A percentile compares a stretch with the other conserved stretches of the same genome.
phyloP scores from a whole-genome alignment of 2,888 invertebrate genomes.

The Ormyrus pomaceus region DNA sequence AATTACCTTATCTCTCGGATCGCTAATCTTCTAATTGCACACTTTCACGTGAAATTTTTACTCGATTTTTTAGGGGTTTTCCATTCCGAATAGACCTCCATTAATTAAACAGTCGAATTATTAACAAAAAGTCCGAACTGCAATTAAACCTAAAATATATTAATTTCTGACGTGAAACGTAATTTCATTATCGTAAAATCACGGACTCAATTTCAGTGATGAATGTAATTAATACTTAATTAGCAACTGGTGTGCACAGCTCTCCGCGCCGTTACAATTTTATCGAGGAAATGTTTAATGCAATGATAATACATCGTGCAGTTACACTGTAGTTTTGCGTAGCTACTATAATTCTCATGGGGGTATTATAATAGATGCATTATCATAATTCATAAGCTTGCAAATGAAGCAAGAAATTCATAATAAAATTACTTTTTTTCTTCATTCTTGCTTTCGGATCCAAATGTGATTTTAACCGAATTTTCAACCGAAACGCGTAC shows the following conservation, averaged over 20 bases:
- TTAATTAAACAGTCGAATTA: too few relatives aligned
- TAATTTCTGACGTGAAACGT: too few relatives aligned
- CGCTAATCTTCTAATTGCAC: slow-evolving; percentile 7
- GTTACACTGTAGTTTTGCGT: slow-evolving; percentile 15
- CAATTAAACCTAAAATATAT: too few relatives aligned
- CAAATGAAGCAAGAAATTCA: slow-evolving; percentile 8
- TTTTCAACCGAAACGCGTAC: background rate
- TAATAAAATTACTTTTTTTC: background rate
- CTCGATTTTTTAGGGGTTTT: background rate
- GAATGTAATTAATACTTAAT: too few relatives aligned
- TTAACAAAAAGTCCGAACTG: too few relatives aligned
- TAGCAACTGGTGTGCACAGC: background rate
- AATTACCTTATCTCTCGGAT: background rate
- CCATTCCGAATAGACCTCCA: too few relatives aligned
- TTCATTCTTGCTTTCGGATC: background rate
- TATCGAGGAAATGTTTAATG: slow-evolving; percentile 24
- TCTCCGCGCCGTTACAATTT: slow-evolving; percentile 18
- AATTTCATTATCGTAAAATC: too few relatives aligned
- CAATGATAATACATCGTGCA: slow-evolving; percentile 10
- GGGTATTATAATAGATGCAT: background rate
- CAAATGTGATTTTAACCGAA: background rate
- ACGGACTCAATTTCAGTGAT: too few relatives aligned
- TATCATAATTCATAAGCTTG: slow-evolving; percentile 27
- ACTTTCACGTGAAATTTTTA: slow-evolving; percentile 9
- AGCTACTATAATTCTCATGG: background rate